phyloP scores from a whole-genome alignment of 2,888 invertebrate species.

The Plemyria rubiginata region DNA sequence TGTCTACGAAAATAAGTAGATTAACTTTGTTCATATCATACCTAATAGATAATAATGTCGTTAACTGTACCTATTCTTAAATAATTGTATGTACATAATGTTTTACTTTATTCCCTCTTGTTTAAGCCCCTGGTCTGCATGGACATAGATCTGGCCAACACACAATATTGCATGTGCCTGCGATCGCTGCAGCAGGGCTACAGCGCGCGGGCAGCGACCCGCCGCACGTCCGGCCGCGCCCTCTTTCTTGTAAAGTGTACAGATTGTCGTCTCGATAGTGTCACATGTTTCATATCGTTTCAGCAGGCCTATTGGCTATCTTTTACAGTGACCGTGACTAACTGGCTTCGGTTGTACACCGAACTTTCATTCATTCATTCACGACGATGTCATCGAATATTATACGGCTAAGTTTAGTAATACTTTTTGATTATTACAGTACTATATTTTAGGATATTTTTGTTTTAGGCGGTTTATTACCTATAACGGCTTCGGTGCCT shows the following conservation, averaged over 20 bases:
- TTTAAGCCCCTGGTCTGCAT: background rate
- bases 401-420: no score
- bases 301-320: no score
- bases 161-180: background rate
- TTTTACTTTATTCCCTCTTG: constrained; percentile 59
- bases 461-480: no score
- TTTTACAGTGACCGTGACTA: no score
- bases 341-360: no score
- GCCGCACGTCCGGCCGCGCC: background rate
- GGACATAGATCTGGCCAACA: background rate
- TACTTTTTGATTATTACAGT: no score
- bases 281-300: background rate
- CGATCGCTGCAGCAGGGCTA: background rate
- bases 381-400: no score
- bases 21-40: constrained; percentile 49
- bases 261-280: constrained; percentile 9
- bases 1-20: constrained; percentile 73
- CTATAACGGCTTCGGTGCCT: no score
- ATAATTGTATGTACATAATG: constrained; percentile 70
- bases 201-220: background rate
- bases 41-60: constrained; percentile 5
- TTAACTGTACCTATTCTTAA: constrained; percentile 41
- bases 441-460: no score
- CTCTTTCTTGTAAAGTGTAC: constrained; percentile 15
- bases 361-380: no score